Conservation (phyloP, 1,140 invertebrate genomes). For the Trichonephila clavata region DNA sequence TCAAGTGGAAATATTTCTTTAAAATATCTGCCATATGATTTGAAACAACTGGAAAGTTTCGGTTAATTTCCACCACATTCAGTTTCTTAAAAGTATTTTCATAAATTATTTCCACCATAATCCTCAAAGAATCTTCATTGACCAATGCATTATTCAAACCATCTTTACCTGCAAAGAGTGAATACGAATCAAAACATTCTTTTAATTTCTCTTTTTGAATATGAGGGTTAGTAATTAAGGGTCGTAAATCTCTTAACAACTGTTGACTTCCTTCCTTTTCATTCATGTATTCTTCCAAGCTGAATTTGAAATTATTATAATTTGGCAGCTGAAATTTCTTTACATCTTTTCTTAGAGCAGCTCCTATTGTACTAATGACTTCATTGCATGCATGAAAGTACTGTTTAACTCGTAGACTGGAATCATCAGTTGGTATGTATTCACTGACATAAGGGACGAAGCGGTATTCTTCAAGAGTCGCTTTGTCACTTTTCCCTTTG, state of each 20-base stretch:
- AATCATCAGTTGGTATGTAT: background rate
- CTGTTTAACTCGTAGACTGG: background rate
- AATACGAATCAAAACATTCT: too few species aligned
- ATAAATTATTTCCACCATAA: slow-evolving; percentile 71
- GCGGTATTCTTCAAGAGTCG: slow-evolving; percentile 89
- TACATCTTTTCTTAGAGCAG: background rate
- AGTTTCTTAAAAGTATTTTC: slow-evolving; percentile 75
- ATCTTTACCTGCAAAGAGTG: background rate
- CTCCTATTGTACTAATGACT: background rate
- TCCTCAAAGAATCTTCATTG: slow-evolving; percentile 36
- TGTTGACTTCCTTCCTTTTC: too few species aligned
- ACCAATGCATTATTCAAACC: background rate
- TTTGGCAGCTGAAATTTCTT: background rate
- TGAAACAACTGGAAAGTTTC: background rate
- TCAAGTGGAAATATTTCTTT: slow-evolving; percentile 26
- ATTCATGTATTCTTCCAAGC: background rate
- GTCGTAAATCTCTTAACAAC: too few species aligned
- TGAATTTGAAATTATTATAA: background rate
- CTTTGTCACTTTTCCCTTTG: slow-evolving; percentile 89
- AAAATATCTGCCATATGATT: background rate
- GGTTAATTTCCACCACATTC: slow-evolving; percentile 68
- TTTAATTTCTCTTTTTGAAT: too few species aligned
- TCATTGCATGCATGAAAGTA: slow-evolving; percentile 33
- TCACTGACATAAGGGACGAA: slow-evolving; percentile 86
- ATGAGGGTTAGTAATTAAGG: too few species aligned